Base-by-base conservation (phyloP, 1,140 invertebrate genomes). In the Papilio xuthus region DNA sequence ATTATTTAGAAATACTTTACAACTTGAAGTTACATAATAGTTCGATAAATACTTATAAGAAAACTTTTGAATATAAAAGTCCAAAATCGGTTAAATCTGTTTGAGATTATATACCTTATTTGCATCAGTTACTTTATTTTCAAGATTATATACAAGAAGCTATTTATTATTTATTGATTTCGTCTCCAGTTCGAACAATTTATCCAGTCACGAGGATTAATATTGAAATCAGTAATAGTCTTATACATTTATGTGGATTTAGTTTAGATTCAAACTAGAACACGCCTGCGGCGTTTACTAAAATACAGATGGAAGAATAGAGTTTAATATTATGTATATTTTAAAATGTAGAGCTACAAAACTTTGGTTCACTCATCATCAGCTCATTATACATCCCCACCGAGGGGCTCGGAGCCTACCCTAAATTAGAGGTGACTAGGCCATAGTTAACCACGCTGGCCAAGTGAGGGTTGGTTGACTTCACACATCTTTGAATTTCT, bases 81-180 rank as follows among this genome's bases (percentile, higher is more conserved):
- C 47, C 18, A 6, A 50, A 13, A 4, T 50, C 13, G 18, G 18
- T 50, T 18, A 82, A 82, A 79, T 75, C 76, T 78, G 75, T 84
- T 80, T 82, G 74, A 76, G 72, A 69, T 72, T 71, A 50, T 18
- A 50, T 50, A 13, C 80, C 78, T 42, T 42, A 71, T 74, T 76
- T 56, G 56, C 78, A 79, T 82, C 76, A 78, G 75, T 78, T 28
- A 76, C 72, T 69, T 81, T 85, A 80, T 42, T 20, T 83, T 82
- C 73, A 47, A 67, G 77, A 83, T 85, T 82, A 87, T 76, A 70
- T 75, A 60, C 75, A 79, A 85, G 85, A 88, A 81, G 78, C 84
- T 80, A 80, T 80, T n/a, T 81, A 88, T 82, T 85, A 82, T 84
- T 84, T 86, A n/a, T 85, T 60, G 78, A 79, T 83, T 78, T 53